These are phyloP conservation scores for Cancer borealis DNA, from an alignment of 2,888 invertebrate genomes.

Conservation along the genomic window DNA sequence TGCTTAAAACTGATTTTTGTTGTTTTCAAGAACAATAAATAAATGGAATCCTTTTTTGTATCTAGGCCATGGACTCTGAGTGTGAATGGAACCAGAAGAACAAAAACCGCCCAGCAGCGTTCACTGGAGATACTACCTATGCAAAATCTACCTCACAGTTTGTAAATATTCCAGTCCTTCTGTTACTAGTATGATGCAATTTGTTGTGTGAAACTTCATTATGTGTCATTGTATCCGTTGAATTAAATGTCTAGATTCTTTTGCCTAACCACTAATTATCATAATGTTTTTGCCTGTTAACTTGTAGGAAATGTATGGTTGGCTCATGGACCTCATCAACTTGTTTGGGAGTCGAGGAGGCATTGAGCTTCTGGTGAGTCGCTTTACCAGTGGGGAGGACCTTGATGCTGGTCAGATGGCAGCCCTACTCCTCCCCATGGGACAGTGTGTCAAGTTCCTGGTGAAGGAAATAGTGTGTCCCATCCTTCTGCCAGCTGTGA, in stretches of 20 bases:
- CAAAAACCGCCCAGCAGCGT: constrained; percentile 78
- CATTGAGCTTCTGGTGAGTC: constrained; percentile 79
- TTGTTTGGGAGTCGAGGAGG: constrained; percentile 81
- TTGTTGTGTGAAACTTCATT: not conserved
- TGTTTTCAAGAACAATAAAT: not conserved
- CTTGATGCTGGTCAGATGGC: constrained; percentile 80
- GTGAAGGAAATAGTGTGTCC: constrained; percentile 78
- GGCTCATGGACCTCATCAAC: constrained; percentile 81
- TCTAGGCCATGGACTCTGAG: constrained; percentile 81
- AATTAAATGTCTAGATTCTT: not conserved
- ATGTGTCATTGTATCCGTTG: not conserved
- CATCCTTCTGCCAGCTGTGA: constrained; percentile 80
- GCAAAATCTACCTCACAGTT: constrained; percentile 69
- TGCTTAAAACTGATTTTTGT: not conserved
- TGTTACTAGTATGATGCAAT: not conserved
- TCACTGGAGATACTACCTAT: constrained; percentile 70
- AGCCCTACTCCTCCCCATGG: constrained; percentile 80
- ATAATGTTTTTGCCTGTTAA: not conserved
- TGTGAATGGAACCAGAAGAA: constrained; percentile 81
- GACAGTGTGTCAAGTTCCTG: constrained; percentile 74
- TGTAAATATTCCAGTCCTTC: constrained; percentile 53
- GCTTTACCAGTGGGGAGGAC: constrained; percentile 79
- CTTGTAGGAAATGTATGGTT: constrained; percentile 80
- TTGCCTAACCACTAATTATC: not conserved
- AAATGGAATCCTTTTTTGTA: not conserved